phyloP scores from a whole-genome alignment of 1,140 invertebrate genomes.

The Cotesia typhae region DNA sequence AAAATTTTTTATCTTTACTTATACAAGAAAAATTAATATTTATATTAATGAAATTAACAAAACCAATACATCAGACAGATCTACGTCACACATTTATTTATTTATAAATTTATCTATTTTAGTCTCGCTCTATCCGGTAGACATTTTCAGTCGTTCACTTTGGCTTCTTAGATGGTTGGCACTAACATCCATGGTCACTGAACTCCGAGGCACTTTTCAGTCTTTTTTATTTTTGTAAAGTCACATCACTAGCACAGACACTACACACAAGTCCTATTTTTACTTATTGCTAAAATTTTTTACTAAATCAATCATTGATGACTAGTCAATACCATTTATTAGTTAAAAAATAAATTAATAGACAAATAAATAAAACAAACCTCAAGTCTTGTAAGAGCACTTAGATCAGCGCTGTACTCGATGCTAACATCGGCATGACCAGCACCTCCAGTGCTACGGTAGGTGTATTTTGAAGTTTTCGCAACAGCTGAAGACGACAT shows the following conservation, averaged over 20 bases:
- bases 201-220: slow-evolving; percentile 53
- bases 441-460: slow-evolving; percentile 80
- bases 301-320: no score
- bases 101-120: slow-evolving; percentile 49
- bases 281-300: no score
- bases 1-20: not conserved
- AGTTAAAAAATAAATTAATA: not conserved
- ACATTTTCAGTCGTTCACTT: slow-evolving; percentile 47
- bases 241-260: not conserved
- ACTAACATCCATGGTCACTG: slow-evolving; percentile 63
- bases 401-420: slow-evolving; percentile 91
- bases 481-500: slow-evolving; percentile 78
- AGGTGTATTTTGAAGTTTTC: slow-evolving; percentile 89
- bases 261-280: not conserved
- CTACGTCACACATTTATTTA: slow-evolving; percentile 14
- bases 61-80: no score
- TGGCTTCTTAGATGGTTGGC: slow-evolving; percentile 51
- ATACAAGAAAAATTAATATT: no score
- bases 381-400: slow-evolving; percentile 90
- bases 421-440: slow-evolving; percentile 89
- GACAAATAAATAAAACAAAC: slow-evolving; percentile 68
- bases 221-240: slow-evolving; percentile 28
- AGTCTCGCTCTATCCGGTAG: slow-evolving; percentile 50
- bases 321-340: no score
- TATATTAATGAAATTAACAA: no score